A percentile compares a stretch with the other conserved stretches of the same genome.
Conservation (phyloP, 2,888 invertebrate species). For the Sceliomorpha sp. region DNA sequence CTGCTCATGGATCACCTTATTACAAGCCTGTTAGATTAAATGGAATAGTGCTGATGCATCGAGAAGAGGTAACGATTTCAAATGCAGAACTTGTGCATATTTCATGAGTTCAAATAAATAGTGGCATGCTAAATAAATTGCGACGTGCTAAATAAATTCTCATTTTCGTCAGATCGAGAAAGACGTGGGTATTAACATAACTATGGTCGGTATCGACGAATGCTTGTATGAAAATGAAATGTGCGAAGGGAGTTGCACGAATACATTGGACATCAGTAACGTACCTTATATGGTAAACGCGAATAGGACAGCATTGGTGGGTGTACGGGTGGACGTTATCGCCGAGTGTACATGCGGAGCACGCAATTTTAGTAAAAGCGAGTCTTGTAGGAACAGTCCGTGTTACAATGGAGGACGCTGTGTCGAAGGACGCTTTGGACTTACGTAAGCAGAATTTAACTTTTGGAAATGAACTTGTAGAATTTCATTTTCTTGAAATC, state of each 20-base stretch:
- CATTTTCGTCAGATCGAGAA: conserved; percentile 87
- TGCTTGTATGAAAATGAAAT: conserved; percentile 96
- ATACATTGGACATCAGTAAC: conserved; percentile 92
- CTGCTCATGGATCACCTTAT: conserved; percentile 97
- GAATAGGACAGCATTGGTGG: conserved; percentile 97
- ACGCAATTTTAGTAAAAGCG: conserved; percentile 93
- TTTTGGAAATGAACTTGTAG: too few species aligned
- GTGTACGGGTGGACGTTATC: conserved; percentile 95
- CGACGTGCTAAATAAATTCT: too few species aligned
- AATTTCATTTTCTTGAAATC: too few species aligned
- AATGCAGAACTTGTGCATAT: too few species aligned
- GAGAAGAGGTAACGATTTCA: conserved; percentile 89
- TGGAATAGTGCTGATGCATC: conserved; percentile 95
- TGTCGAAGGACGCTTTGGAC: conserved; percentile 93
- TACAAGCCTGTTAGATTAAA: conserved; percentile 96
- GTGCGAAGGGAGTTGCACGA: conserved; percentile 98
- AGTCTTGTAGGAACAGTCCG: conserved; percentile 93
- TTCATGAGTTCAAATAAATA: too few species aligned
- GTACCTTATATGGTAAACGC: conserved; percentile 97
- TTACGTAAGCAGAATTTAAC: conserved; percentile 82
- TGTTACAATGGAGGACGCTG: conserved; percentile 99
- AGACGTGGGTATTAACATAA: conserved; percentile 96
- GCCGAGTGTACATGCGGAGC: conserved; percentile 97
- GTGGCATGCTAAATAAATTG: too few species aligned
- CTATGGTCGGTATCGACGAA: conserved; percentile 99